Conservation (phyloP, 2,888 invertebrate genomes). For the Villa cingulata region DNA sequence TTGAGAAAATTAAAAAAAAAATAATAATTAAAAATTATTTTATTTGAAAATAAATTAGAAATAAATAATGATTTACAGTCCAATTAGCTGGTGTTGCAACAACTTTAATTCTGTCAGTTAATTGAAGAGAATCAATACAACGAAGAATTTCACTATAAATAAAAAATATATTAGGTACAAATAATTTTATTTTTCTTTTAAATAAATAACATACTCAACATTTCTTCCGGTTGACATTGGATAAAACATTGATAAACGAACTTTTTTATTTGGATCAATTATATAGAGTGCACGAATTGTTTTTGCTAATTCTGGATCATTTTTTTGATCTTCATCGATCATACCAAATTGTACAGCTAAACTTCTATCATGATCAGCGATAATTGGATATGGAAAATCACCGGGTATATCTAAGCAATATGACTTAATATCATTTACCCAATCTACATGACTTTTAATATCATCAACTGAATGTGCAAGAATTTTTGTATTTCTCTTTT, state of each 20-base stretch:
- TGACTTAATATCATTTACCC: conserved; percentile 62
- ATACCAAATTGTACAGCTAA: conserved; percentile 62
- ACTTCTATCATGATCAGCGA: conserved; percentile 58
- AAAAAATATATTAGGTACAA: too few species aligned
- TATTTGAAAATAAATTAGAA: background rate
- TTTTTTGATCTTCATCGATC: conserved; percentile 60
- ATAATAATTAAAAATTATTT: conserved; percentile 13
- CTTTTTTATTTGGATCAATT: conserved; percentile 63
- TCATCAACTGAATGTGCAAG: conserved; percentile 70
- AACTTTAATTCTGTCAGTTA: conserved; percentile 53
- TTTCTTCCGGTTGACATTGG: conserved; percentile 77
- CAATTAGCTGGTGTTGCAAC: conserved; percentile 80
- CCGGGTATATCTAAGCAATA: conserved; percentile 56
- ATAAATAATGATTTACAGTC: conserved; percentile 43
- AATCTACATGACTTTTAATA: conserved; percentile 57
- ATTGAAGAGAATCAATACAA: conserved; percentile 68
- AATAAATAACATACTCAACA: conserved; percentile 67
- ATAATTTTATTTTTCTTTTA: background rate
- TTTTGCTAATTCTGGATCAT: conserved; percentile 49
- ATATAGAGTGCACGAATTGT: conserved; percentile 67
- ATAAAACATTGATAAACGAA: conserved; percentile 69
- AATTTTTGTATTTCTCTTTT: conserved; percentile 57
- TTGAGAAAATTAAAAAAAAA: conserved; percentile 1
- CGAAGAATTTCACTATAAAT: conserved; percentile 62
- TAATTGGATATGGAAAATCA: conserved; percentile 68